These are phyloP conservation scores for Eulimnadia texana DNA, from an alignment of 1,140 invertebrate species.

Conservation along the genomic window DNA sequence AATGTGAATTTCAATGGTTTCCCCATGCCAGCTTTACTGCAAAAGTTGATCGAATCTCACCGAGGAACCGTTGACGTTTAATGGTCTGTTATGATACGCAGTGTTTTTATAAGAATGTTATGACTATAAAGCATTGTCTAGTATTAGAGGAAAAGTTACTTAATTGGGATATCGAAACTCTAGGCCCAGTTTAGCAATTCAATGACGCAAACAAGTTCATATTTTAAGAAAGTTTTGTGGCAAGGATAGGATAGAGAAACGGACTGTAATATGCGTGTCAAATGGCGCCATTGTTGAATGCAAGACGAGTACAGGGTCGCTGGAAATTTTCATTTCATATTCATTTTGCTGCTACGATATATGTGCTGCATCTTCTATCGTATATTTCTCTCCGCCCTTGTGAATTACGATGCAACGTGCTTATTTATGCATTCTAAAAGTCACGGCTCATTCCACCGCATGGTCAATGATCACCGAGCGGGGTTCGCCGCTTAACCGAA, in stretches of 20 bases:
- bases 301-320: background rate
- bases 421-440: background rate
- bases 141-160: no score
- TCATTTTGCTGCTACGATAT: background rate
- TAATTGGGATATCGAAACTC: no score
- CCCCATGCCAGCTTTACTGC: no score
- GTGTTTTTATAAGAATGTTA: no score
- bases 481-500: background rate
- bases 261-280: background rate
- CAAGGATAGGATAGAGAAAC: background rate
- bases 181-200: no score
- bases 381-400: background rate
- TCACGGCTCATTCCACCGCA: background rate
- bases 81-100: no score
- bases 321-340: background rate
- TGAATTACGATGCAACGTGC: background rate
- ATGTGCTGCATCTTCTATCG: background rate
- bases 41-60: no score
- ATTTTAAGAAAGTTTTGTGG: no score
- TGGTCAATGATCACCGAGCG: background rate
- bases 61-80: no score
- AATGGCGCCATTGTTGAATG: background rate
- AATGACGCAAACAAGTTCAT: no score
- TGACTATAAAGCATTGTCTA: no score
- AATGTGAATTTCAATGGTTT: no score